phyloP scores from a whole-genome alignment of 2,797 vertebrate species.

The Pangasius krempfi region DNA sequence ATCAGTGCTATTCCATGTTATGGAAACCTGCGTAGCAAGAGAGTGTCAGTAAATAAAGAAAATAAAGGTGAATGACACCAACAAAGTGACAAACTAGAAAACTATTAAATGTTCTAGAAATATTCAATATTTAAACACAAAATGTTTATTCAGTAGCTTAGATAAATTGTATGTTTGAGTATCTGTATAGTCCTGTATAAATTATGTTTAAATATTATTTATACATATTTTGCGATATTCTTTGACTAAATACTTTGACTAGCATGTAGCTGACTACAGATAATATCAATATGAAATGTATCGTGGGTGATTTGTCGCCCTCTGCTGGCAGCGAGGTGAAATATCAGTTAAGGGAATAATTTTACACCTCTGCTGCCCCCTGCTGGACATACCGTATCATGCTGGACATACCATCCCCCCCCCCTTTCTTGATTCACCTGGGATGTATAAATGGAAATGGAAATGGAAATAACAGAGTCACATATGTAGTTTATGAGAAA shows the following conservation, averaged over 20 bases:
- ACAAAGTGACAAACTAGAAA: background rate
- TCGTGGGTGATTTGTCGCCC: background rate
- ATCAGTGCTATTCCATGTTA: background rate
- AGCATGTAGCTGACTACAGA: background rate
- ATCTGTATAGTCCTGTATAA: background rate
- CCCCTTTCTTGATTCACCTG: background rate
- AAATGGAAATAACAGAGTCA: background rate
- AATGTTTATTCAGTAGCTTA: background rate
- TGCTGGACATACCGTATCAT: background rate
- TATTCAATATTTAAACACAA: background rate
- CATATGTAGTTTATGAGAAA: background rate
- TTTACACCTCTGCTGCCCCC: constrained; percentile 1
- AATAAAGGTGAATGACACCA: background rate
- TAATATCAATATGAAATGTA: background rate
- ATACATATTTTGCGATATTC: background rate
- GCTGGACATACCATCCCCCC: too few species aligned
- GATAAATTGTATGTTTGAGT: background rate
- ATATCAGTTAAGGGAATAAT: background rate
- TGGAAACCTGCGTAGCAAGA: background rate
- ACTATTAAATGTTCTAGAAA: background rate
- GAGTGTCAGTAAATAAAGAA: background rate
- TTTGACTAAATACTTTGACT: background rate
- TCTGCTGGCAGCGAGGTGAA: background rate
- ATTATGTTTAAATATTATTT: background rate
- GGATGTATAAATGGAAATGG: background rate